Percentiles rank a stretch among this genome's conserved stretches.
Conservation (phyloP, 2,113 vertebrate genomes). For the Chloroceryle aenea region DNA sequence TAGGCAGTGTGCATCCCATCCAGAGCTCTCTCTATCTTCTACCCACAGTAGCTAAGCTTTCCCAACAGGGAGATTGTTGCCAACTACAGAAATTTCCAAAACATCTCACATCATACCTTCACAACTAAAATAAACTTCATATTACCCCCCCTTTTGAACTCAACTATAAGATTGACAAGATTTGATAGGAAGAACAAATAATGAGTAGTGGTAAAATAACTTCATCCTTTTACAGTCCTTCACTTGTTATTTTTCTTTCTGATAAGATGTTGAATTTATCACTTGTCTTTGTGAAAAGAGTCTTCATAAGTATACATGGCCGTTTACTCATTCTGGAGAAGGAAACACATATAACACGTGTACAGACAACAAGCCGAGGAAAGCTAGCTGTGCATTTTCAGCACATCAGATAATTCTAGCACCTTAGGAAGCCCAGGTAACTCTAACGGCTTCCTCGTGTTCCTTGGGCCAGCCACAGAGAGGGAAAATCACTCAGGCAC, state of each 20-base stretch:
- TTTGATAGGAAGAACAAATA: constrained; percentile 1
- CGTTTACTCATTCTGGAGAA: neutral
- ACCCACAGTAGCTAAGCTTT: neutral
- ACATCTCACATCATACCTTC: neutral
- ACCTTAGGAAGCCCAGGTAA: neutral
- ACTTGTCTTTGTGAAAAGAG: neutral
- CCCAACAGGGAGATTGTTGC: neutral
- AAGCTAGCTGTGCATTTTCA: neutral
- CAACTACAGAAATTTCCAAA: neutral
- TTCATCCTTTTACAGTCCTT: neutral
- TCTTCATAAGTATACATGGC: neutral
- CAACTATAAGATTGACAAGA: neutral
- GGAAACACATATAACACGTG: rapidly evolving
- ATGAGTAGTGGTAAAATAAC: neutral
- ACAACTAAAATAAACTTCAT: neutral
- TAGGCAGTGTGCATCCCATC: neutral
- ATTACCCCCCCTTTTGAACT: neutral
- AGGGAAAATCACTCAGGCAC: neutral
- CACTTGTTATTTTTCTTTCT: neutral
- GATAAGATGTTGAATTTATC: neutral
- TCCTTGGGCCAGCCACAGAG: neutral
- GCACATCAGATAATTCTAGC: neutral
- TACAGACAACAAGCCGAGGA: neutral
- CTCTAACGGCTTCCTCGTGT: neutral
- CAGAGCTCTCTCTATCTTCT: neutral